phyloP scores from a whole-genome alignment of 2,888 invertebrate species.

The Aphodius sticticus region DNA sequence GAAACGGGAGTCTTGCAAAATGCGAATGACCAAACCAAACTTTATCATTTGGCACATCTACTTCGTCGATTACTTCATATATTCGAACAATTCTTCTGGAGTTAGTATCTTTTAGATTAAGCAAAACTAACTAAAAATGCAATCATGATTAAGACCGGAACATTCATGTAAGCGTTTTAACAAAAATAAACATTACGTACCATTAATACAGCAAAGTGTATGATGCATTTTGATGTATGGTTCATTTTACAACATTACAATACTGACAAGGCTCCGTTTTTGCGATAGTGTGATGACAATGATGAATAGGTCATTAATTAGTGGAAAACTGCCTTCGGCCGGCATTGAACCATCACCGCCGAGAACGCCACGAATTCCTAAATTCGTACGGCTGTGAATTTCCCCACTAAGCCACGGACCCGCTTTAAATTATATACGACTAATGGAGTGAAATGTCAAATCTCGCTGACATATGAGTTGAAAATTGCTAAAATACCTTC shows the following conservation, averaged over 20 bases:
- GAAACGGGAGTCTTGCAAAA: neutral
- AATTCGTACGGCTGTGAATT: too few relatives aligned
- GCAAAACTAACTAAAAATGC: neutral
- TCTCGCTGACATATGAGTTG: too few relatives aligned
- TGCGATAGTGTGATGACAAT: neutral
- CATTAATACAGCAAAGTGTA: neutral
- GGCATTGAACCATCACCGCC: too few relatives aligned
- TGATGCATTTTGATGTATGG: neutral
- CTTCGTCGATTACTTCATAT: neutral
- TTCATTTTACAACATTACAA: neutral
- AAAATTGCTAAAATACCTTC: too few relatives aligned
- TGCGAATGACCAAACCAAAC: neutral
- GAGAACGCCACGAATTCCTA: too few relatives aligned
- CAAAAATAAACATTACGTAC: neutral
- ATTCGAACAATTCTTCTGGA: neutral
- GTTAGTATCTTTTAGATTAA: neutral
- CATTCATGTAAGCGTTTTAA: too few relatives aligned
- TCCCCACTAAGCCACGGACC: too few relatives aligned
- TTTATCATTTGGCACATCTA: neutral
- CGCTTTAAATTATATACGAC: too few relatives aligned
- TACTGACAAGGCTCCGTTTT: neutral
- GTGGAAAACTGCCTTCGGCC: too few relatives aligned
- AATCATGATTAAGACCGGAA: neutral
- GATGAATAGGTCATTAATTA: neutral
- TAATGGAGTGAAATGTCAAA: too few relatives aligned